Conservation (phyloP, 2,797 vertebrate genomes). For the Parauchenoglanis punctatus region DNA sequence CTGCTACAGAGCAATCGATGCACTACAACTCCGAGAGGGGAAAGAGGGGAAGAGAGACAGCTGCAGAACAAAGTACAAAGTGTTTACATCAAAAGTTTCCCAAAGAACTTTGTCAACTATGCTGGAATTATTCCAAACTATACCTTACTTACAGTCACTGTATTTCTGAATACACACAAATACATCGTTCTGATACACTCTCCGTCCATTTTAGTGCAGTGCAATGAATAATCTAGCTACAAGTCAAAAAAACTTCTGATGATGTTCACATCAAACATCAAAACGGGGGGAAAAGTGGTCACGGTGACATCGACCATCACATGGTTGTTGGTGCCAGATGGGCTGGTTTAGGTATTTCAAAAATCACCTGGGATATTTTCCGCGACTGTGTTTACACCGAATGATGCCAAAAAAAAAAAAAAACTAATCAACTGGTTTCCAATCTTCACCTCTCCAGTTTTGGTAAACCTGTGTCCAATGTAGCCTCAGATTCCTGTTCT, state of each 20-base stretch:
- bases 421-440: neutral
- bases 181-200: neutral
- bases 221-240: neutral
- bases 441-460: neutral
- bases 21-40: conserved; percentile 13
- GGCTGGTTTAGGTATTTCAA: neutral
- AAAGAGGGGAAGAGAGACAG: neutral
- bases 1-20: conserved; percentile 32
- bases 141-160: neutral
- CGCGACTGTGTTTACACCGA: neutral
- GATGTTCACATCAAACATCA: neutral
- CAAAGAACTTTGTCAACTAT: no score
- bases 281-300: neutral
- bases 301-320: neutral
- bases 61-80: neutral
- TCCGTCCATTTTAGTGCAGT: neutral
- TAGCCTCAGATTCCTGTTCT: neutral
- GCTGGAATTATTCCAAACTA: neutral
- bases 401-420: neutral
- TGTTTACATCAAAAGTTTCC: neutral
- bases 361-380: neutral
- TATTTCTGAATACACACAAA: neutral
- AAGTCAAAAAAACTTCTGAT: neutral
- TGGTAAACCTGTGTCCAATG: neutral
- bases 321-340: neutral